phyloP scores from a whole-genome alignment of 2,888 invertebrate genomes.

The Neocrepidodera transversa region DNA sequence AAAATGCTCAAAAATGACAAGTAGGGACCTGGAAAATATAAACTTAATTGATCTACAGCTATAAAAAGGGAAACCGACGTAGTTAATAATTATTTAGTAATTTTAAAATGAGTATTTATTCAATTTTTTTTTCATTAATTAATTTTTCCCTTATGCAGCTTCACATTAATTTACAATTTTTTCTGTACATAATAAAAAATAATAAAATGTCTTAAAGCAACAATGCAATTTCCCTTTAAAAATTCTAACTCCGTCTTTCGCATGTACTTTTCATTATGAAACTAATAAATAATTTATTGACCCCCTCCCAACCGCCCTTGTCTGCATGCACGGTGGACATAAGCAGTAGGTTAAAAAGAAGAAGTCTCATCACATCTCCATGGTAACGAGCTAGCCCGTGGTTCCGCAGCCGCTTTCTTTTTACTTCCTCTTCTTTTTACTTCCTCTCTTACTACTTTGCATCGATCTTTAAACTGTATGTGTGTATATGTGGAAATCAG shows the following conservation, averaged over 20 bases:
- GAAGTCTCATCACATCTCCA: slow-evolving; percentile 63
- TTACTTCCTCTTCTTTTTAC: slow-evolving; percentile 43
- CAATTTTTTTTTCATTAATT: no score
- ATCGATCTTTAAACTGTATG: slow-evolving; percentile 61
- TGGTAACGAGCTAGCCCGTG: slow-evolving; percentile 63
- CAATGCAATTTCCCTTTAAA: background rate
- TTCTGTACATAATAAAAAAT: no score
- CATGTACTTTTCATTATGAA: slow-evolving; percentile 26
- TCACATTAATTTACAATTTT: no score
- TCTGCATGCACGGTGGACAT: slow-evolving; percentile 56
- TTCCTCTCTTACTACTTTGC: slow-evolving; percentile 58
- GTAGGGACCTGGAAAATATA: no score
- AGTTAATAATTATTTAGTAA: no score
- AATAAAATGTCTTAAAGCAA: background rate
- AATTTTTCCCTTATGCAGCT: no score
- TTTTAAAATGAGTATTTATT: no score
- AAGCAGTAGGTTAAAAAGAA: slow-evolving; percentile 62
- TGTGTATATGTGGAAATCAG: slow-evolving; percentile 50
- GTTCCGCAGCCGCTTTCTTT: slow-evolving; percentile 50
- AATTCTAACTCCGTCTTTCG: background rate
- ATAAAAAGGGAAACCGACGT: no score
- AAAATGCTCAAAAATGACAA: no score
- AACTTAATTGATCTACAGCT: no score
- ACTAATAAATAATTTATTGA: slow-evolving; percentile 31
- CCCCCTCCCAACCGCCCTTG: slow-evolving; percentile 39